Conservation (phyloP, 2,113 vertebrate genomes). For the Oncorhynchus kisutch region DNA sequence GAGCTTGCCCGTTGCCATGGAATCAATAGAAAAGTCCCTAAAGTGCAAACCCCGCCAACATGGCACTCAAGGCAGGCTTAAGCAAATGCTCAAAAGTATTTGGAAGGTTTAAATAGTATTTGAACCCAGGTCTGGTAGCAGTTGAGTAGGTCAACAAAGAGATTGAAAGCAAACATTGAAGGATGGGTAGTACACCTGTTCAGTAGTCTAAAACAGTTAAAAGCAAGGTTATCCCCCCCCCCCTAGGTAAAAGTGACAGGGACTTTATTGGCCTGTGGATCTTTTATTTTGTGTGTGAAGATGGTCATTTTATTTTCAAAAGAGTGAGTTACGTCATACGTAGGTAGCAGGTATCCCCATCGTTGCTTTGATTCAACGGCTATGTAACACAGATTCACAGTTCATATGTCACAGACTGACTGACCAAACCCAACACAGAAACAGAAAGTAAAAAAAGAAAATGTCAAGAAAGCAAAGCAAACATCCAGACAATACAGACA, state of each 20-base stretch:
- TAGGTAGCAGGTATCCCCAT: conserved; percentile 37
- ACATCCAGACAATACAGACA: conserved; percentile 49
- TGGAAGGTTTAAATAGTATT: too few species aligned
- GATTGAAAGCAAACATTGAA: conserved; percentile 50
- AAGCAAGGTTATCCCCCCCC: conserved; percentile 25
- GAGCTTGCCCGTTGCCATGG: too few species aligned
- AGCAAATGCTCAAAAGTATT: too few species aligned
- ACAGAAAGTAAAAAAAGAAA: background rate
- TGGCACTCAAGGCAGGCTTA: too few species aligned
- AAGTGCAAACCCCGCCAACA: too few species aligned
- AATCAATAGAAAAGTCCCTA: too few species aligned
- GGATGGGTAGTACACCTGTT: conserved; percentile 37
- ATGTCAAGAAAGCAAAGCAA: conserved; percentile 49
- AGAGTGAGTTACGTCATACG: background rate
- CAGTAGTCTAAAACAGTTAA: conserved; percentile 34
- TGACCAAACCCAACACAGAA: conserved; percentile 40
- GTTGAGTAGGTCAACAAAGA: conserved; percentile 6
- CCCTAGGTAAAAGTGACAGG: conserved; percentile 18
- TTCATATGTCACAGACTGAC: conserved; percentile 52
- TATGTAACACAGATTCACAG: conserved; percentile 60
- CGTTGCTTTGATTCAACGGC: conserved; percentile 32
- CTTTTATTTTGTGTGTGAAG: background rate
- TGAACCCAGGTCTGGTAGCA: too few species aligned
- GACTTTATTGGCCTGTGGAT: conserved; percentile 20
- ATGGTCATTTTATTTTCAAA: background rate